These are phyloP conservation scores for Sycobia sp. DNA, from an alignment of 1,140 invertebrate genomes.

Conservation along the genomic window DNA sequence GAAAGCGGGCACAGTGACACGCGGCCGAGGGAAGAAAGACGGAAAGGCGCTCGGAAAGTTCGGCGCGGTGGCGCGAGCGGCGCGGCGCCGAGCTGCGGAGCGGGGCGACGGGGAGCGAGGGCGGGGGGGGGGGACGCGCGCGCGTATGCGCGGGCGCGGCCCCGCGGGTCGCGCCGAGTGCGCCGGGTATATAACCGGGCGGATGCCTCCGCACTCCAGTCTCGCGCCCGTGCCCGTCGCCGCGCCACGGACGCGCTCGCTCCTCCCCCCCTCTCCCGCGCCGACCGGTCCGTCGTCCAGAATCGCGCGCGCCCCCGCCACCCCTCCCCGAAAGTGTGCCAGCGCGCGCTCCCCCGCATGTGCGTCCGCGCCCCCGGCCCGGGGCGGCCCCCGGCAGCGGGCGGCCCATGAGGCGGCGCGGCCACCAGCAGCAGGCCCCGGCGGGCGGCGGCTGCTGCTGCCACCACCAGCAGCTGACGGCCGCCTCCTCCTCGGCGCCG, in stretches of 20 bases:
- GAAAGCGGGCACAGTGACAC: neutral
- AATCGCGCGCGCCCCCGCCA: too few relatives aligned
- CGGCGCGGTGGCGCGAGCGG: neutral
- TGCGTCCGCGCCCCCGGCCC: too few relatives aligned
- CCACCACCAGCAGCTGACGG: too few relatives aligned
- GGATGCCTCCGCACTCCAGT: constrained; percentile 57
- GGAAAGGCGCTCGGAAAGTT: neutral
- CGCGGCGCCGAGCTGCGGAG: neutral
- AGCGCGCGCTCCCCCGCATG: too few relatives aligned
- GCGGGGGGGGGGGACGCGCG: neutral
- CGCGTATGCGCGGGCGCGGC: constrained; percentile 54
- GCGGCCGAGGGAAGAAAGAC: neutral
- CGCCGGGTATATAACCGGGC: constrained; percentile 60
- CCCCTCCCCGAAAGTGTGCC: too few relatives aligned
- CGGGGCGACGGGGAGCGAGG: constrained; percentile 31
- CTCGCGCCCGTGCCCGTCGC: constrained; percentile 53
- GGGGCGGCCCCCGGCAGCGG: too few relatives aligned
- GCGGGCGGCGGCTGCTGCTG: too few relatives aligned
- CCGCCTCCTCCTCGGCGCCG: too few relatives aligned
- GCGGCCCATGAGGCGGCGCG: too few relatives aligned
- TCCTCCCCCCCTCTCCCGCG: too few relatives aligned
- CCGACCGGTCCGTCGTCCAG: too few relatives aligned
- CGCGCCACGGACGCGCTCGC: constrained; percentile 26
- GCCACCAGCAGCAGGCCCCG: too few relatives aligned
- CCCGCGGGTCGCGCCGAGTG: constrained; percentile 60